phyloP scores from a whole-genome alignment of 2,113 vertebrate species.

The Serilophus lunatus region DNA sequence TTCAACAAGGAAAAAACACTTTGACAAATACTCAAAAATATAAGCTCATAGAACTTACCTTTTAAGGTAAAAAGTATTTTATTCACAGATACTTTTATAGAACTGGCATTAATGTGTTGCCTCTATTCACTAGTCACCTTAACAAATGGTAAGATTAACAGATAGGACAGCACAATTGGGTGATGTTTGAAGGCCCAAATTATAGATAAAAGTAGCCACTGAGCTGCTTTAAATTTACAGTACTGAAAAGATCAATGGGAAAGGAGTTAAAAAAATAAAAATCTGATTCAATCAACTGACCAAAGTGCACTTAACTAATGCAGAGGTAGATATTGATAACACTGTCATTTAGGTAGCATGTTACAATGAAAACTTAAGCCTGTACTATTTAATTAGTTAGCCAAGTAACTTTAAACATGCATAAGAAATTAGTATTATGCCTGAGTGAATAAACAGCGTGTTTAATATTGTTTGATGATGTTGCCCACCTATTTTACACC shows the following conservation, averaged over 20 bases:
- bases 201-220: slow-evolving; percentile 16
- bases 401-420: slow-evolving; percentile 50
- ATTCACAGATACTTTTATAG: neutral
- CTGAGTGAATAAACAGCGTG: slow-evolving; percentile 7
- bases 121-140: neutral
- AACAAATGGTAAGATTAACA: slow-evolving; percentile 14
- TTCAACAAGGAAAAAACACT: neutral
- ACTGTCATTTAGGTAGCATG: slow-evolving; percentile 55
- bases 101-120: slow-evolving; percentile 34
- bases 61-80: neutral
- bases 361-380: slow-evolving; percentile 52
- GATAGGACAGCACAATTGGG: neutral
- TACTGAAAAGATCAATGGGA: slow-evolving; percentile 53
- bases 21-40: neutral
- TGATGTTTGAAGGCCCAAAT: slow-evolving; percentile 45
- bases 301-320: slow-evolving; percentile 53
- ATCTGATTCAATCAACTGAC: slow-evolving; percentile 61
- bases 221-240: slow-evolving; percentile 51
- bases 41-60: neutral
- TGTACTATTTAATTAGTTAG: slow-evolving; percentile 38
- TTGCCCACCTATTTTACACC: slow-evolving; percentile 49
- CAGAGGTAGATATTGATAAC: slow-evolving; percentile 57
- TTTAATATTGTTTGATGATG: slow-evolving; percentile 52
- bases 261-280: slow-evolving; percentile 45
- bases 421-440: neutral